Base-by-base conservation (phyloP, 2,888 invertebrate genomes). In the Gonocerus acuteangulatus region DNA sequence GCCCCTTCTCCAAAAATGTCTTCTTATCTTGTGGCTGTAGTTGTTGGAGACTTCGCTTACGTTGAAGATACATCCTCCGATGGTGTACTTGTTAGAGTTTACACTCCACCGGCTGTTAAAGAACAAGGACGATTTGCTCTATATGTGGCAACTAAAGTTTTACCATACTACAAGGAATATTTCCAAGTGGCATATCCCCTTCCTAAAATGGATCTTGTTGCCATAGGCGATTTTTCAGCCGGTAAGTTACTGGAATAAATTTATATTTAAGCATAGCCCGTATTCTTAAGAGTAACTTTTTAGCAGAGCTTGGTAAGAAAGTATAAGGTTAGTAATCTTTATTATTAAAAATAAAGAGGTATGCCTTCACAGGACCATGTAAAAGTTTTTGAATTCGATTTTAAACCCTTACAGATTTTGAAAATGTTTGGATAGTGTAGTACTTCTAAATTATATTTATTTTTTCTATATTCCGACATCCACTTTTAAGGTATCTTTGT, bases 151-250 rank as follows among this genome's bases (percentile, higher is more conserved):
- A 86, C 87, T 1, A 87, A 88, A 76, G 90, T 92, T 16, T 76
- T 97, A 60, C 92, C 95, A 0, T 97, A 89, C 72, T 97, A 95
- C 76, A 91, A 93, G 70, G 85, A 91, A 58, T 97, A 95, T 75
- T 97, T 97, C 75, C 85, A 89, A 66, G 89, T 96, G 70, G 87
- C 92, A 1, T 96, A 95, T 77, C 95, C 95, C 0, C 76, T 97
- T 67, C 95, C 95, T 18, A 97, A 97, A 75, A 89, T 95, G 74
- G 97, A 97, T 76, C 80, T 96, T 61, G 92, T 97, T 70, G 95
- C 96, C 9, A 90, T 97, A 71, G 88, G 95, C 2, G 96, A 96
- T 73, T 95, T 96, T 73, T 87, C 91, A 59, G 87, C 89, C 65
- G 95, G 81, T 78, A 68, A 61, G 65, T 67, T 9, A 60, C 15